Percentiles rank a stretch among this genome's conserved stretches.
phyloP scores from a whole-genome alignment of 2,797 vertebrate species.

The Sardinella longiceps region DNA sequence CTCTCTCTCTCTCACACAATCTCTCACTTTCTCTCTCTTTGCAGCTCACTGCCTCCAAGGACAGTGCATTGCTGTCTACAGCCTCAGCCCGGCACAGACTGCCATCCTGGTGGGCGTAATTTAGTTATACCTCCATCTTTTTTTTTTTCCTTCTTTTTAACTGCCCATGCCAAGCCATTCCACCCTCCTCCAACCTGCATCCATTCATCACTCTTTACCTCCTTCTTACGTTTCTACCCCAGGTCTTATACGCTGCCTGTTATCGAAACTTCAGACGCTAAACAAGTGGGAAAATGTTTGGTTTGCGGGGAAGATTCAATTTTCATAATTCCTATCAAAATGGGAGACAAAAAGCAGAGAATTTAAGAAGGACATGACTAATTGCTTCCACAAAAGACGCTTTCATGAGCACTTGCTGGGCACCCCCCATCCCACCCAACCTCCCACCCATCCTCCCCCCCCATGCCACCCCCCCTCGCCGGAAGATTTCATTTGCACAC shows the following conservation, averaged over 20 bases:
- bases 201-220: not conserved
- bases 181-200: not conserved
- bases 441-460: not conserved
- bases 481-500: constrained; percentile 71
- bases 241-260: constrained; percentile 1
- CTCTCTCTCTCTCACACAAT: constrained; percentile 40
- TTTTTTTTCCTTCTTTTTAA: not conserved
- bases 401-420: constrained; percentile 55
- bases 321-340: constrained; percentile 51
- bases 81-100: not conserved
- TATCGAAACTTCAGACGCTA: not conserved
- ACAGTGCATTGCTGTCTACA: not conserved
- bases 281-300: constrained; percentile 47
- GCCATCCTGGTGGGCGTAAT: not conserved
- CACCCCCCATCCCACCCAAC: not conserved
- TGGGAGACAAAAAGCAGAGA: constrained; percentile 36
- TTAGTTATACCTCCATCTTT: not conserved
- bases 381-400: constrained; percentile 55
- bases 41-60: constrained; percentile 25
- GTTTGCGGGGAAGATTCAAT: constrained; percentile 47
- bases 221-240: constrained; percentile 53
- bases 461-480: constrained; percentile 46
- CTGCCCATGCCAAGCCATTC: not conserved
- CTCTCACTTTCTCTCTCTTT: constrained; percentile 37
- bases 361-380: constrained; percentile 50